A percentile compares a stretch with the other conserved stretches of the same genome.
phyloP scores from a whole-genome alignment of 1,140 invertebrate genomes.

The Bombus pascuorum region DNA sequence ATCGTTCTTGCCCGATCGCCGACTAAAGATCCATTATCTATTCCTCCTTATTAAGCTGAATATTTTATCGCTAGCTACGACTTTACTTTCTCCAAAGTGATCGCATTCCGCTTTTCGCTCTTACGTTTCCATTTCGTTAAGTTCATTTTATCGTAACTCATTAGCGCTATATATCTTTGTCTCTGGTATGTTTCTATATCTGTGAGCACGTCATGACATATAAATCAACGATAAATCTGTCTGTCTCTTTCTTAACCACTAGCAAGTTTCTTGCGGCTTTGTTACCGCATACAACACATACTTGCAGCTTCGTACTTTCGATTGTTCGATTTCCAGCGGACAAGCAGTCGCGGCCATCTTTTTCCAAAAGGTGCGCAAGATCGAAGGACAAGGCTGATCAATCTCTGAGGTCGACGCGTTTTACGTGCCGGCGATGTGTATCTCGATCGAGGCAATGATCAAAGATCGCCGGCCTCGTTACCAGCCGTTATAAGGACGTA shows the following conservation, averaged over 20 bases:
- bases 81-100: no score
- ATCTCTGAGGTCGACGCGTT: conserved; percentile 52
- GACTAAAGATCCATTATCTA: not conserved
- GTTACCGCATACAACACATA: no score
- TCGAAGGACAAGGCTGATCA: conserved; percentile 48
- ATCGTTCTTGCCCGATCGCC: not conserved
- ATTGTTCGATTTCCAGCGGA: not conserved
- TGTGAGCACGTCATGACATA: not conserved
- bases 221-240: not conserved
- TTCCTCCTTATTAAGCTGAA: not conserved
- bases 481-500: conserved; percentile 68
- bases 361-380: conserved; percentile 48
- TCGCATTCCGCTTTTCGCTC: not conserved
- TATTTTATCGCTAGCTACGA: not conserved
- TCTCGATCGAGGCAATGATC: conserved; percentile 65
- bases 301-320: no score
- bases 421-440: conserved; percentile 54
- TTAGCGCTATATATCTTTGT: not conserved
- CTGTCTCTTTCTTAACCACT: not conserved
- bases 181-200: not conserved
- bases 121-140: no score
- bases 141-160: not conserved
- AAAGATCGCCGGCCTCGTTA: conserved; percentile 69
- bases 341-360: conserved; percentile 14
- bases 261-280: no score